Evolutionary conservation across 2,888 invertebrate species (phyloP), one percentile per base, ranked within the genome.

Genomic region (Atherix ibis): DNA sequence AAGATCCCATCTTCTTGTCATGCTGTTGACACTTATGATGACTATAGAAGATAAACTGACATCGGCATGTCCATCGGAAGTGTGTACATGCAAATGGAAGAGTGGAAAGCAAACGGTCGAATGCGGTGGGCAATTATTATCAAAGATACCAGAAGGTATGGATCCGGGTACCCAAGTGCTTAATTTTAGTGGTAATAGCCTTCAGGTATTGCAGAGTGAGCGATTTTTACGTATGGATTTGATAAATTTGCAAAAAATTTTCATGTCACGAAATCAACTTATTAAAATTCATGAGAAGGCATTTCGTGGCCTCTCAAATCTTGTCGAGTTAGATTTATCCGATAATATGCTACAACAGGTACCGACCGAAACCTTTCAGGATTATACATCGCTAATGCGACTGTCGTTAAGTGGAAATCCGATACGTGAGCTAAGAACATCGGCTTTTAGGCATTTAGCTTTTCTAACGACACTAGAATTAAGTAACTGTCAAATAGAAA

Each of bases 31-130:
- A 30, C 26, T 37, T 14, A 15, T 31, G n/a, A 26, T 33, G 30
- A 33, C 25, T 31, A 15, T 30, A 10, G 18, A 31, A 19, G 27
- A 37, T 29, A 37, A 18, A 34, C 26, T 40, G 32, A 38, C 36
- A 30, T 27, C 27, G 12, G 53, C 47, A 32, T 88, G 87, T 54
- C 87, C 87, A 17, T 64, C 70, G 22, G 71, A 58, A 17, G 58
- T 74, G 44, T 91, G 89, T 59, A 67, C 73, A 37, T 91, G 91
- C 67, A 87, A 85, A 57, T 89, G 89, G 89, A 88, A 87, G 59
- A 79, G 80, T 52, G 89, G 89, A 31, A 91, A 91, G 53, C 79
- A 87, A 54, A 82, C 83, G 44, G 87, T 85, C 32, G 87, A 89
- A 58, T 91, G 91, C 61, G 71, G 77, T 32, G 76, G 79, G 41